Evolutionary conservation across 92 coral and sea anemone genomes (phyloP), one percentile per base, ranked within the genome.

Genomic region (Epizoanthus stellaris): DNA sequence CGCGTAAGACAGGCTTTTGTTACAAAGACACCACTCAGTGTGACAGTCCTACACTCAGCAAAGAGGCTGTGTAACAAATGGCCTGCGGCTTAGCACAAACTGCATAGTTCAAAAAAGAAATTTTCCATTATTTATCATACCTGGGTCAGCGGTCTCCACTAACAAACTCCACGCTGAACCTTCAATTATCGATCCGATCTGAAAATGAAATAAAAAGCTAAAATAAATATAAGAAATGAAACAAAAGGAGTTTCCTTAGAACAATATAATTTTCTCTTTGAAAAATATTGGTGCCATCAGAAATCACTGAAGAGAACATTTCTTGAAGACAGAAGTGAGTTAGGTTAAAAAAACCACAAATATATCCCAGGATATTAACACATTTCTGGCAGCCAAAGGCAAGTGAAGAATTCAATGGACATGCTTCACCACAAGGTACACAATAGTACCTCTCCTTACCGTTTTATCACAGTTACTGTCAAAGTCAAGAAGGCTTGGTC

Each of bases 101-200:
- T 52, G 15, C 15, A 1, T 52, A 10, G 56, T 52, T 52, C 56
- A 52, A 52, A 52, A 52, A 52, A 2, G 12, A 15, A 52, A 20
- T 34, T 2, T 20, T 13, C n/a, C 36, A 60, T 10, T 10, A 34
- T 14, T 30, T 12, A 12, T 45, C 91, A 87, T 83, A 96, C 99
- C 94, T 62, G 99, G 98, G 73, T 93, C 97, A 39, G 95, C 93
- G 13, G 99, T 96, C 75, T 96, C 99, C 15, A 96, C 63, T 57
- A 92, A 95, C 23, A 96, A 68, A 62, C 76, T 75, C 96, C 98
- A 96, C 20, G 88, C 89, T 1, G 91, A 89, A 15, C 92, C 94
- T 10, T 94, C 99, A 20, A 91, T 90, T 21, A 91, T 25, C 19
- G 87, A 85, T 3, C 91, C 95, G 72, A 96, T 69, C 98, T 96